phyloP scores from a whole-genome alignment of 2,797 vertebrate genomes.

The Chelon auratus region DNA sequence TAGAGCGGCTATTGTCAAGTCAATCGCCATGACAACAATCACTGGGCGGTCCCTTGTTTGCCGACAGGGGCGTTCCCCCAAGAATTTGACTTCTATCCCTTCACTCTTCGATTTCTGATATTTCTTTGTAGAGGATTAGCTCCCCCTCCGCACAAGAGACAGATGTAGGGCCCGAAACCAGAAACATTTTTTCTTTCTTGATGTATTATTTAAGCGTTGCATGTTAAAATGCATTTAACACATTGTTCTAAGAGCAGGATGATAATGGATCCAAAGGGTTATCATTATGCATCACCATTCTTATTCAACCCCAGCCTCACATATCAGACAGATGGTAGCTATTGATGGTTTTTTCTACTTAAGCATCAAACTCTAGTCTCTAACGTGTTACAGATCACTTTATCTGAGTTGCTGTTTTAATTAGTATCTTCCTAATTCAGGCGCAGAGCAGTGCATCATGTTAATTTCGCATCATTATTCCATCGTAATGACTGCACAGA shows the following conservation, averaged over 20 bases:
- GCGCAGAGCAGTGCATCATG: conserved; percentile 10
- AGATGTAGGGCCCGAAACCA: background rate
- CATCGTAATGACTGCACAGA: conserved; percentile 31
- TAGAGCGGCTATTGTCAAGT: conserved; percentile 60
- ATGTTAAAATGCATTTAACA: conserved; percentile 15
- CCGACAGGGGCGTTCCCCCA: conserved; percentile 22
- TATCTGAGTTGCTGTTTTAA: conserved; percentile 35
- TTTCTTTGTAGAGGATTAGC: conserved; percentile 29
- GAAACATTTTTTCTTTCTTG: background rate
- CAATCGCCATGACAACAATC: conserved; percentile 69
- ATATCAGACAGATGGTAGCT: conserved; percentile 50
- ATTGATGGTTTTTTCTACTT: conserved; percentile 10
- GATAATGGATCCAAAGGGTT: background rate
- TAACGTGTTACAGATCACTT: conserved; percentile 31
- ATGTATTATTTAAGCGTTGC: background rate
- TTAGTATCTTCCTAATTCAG: conserved; percentile 29
- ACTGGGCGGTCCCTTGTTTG: conserved; percentile 62
- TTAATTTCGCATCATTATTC: conserved; percentile 44
- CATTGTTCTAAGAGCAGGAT: conserved; percentile 13
- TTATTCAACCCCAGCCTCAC: conserved; percentile 33
- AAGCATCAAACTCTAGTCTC: conserved; percentile 6
- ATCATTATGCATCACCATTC: background rate
- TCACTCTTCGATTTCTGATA: conserved; percentile 35
- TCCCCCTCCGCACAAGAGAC: conserved; percentile 4
- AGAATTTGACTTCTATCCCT: conserved; percentile 41